phyloP scores from a whole-genome alignment of 2,797 vertebrate species.

The Pipistrellus pygmaeus region DNA sequence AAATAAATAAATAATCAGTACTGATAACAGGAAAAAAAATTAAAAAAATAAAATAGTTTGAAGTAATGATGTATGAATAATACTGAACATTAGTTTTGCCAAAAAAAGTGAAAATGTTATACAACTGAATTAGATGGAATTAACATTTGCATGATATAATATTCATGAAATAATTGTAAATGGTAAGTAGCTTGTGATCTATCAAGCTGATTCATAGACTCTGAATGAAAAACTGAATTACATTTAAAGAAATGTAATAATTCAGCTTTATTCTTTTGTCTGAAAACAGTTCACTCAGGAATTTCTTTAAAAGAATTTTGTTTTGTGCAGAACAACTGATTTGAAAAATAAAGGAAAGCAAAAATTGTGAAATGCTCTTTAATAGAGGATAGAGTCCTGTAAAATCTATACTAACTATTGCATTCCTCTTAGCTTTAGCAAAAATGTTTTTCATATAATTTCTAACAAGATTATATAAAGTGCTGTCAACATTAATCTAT shows the following conservation, averaged over 20 bases:
- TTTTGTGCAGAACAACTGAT: constrained; percentile 13
- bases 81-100: constrained; percentile 49
- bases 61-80: not conserved
- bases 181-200: not conserved
- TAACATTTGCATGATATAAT: not conserved
- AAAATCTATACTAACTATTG: not conserved
- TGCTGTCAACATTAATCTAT: not conserved
- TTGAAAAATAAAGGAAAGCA: constrained; percentile 38
- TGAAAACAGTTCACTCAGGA: not conserved
- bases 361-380: constrained; percentile 6
- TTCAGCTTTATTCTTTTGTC: constrained; percentile 30
- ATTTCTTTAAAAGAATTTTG: constrained; percentile 28
- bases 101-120: not conserved
- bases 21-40: too few relatives aligned
- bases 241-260: not conserved
- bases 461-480: constrained; percentile 23
- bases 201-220: constrained; percentile 18
- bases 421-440: not conserved
- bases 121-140: not conserved
- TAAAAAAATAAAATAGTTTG: constrained; percentile 46
- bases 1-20: too few relatives aligned
- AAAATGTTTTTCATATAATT: constrained; percentile 12
- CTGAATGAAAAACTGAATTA: not conserved
- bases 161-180: constrained; percentile 32
- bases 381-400: not conserved